Base-by-base conservation (phyloP, 1,140 invertebrate species). In the Drosophila yakuba region DNA sequence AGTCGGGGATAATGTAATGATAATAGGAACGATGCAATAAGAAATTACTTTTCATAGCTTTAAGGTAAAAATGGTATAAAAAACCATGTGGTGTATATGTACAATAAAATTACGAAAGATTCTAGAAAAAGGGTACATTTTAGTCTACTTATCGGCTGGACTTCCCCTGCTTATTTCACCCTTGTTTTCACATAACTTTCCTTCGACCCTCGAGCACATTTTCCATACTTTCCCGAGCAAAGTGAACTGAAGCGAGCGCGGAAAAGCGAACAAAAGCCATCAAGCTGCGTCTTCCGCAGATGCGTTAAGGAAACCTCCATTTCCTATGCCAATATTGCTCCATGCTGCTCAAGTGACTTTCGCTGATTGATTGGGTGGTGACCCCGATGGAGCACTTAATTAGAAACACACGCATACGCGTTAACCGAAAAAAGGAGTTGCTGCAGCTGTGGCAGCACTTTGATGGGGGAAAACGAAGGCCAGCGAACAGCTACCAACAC, bases 331-430 rank as follows among this genome's bases (percentile, higher is more conserved):
- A 48, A 48, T 41, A 41, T 43, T 20, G 12, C n/a, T 8, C 28
- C 28, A 17, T 17, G n/a, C 32, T 2, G 3, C 54, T 48, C 44
- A 48, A 59, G 62, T 43, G 36, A 67, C 57, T 67, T 61, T 61
- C 45, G 36, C 38, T 61, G 47, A 55, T 69, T 52, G 41, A 69
- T 55, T 69, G 41, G 35, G 35, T 52, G 47, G 47, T 47, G 25
- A 25, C 47, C 41, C 17, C 28, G 15, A 15, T 35, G 50, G 15
- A 48, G 50, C 59, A 63, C 59, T 50, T 71, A 62, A 71, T 62
- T 55, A 64, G 59, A 38, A 48, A 28, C 59, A 71, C 62, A 58
- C 62, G 55, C 54, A 66, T 23, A 25, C 23, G 60, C 59, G 11
- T 51, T 44, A 12, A 55, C 23, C 36, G 38, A 28, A 55, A 52